Conservation (phyloP, 2,113 vertebrate species). For the Halcyon senegalensis region DNA sequence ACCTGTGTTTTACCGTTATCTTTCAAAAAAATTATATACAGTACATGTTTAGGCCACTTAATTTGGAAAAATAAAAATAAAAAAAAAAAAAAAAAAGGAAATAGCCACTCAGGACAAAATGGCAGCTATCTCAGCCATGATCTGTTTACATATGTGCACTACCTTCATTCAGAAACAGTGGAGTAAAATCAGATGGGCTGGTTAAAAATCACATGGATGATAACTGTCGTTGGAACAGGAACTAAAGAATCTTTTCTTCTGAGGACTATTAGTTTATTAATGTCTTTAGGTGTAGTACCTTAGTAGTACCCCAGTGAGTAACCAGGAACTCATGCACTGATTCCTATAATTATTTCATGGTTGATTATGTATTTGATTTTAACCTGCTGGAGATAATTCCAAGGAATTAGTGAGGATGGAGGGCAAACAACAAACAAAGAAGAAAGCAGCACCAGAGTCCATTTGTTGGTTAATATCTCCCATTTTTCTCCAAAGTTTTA, state of each 20-base stretch:
- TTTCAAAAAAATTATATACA: fast-evolving
- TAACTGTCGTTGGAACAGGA: neutral
- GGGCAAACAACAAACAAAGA: neutral
- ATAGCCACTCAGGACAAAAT: neutral
- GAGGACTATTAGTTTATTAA: neutral
- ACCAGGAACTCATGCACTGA: neutral
- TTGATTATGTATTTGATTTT: neutral
- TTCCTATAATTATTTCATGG: neutral
- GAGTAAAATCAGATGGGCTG: neutral
- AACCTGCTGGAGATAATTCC: neutral
- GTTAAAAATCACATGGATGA: neutral
- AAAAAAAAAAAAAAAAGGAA: neutral
- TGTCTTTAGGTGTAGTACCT: neutral
- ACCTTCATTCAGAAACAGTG: neutral
- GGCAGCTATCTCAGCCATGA: neutral
- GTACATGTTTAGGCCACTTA: neutral
- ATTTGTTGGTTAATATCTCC: neutral
- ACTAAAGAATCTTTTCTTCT: neutral
- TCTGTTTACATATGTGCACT: neutral
- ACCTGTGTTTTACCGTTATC: neutral
- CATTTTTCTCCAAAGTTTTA: neutral
- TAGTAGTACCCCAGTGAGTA: neutral
- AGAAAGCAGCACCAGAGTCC: neutral
- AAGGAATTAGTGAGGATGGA: neutral
- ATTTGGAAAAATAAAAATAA: neutral